Evolutionary conservation across 2,113 vertebrate species (phyloP), one percentile per base, ranked within the genome.

Genomic region (Telmatochromis brachygnathus): DNA sequence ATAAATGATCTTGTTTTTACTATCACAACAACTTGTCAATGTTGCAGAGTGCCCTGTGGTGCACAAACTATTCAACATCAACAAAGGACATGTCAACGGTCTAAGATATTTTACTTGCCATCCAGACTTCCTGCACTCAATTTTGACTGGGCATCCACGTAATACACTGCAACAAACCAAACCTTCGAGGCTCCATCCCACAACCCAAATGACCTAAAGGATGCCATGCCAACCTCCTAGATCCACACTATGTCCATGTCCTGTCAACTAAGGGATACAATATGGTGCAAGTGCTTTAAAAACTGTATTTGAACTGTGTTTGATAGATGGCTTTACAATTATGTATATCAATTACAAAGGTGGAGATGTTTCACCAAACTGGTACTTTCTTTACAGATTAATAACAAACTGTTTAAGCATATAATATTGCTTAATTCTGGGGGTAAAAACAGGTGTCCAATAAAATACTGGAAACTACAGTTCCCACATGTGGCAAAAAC

Each of bases 381-480:
- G 37, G 23, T 65, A n/a, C n/a, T 85, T 84, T 37, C 88, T 49
- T 7, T 53, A 86, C 42, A 80, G 33, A 79, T 56, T 83, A 79
- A 85, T 84, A 54, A 75, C 15, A 91, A 90, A 91, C 56, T 55
- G 39, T 83, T 83, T 21, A 87, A 65, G 81, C 45, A 77, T 51
- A 47, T 58, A 42, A 82, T 70, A 86, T 51, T 84, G 89, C 85
- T 37, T 51, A 81, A 79, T 37, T 90, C 70, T 75, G 6, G 4
- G 33, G 54, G 81, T 84, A 83, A 88, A 80, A 39, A 81, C 12
- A 21, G 39, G 49, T 68, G 56, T 19, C n/a, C 11, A 37, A 37
- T 37, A 68, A 68, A 68, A 37, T 37, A 68, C 19, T 68, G 60
- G 4, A 42, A 42, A 26, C 21, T 45, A 73, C 21, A 73, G 14